These are phyloP conservation scores for Ptiloglossa arizonensis DNA, from an alignment of 1,140 invertebrate species.

Conservation along the genomic window DNA sequence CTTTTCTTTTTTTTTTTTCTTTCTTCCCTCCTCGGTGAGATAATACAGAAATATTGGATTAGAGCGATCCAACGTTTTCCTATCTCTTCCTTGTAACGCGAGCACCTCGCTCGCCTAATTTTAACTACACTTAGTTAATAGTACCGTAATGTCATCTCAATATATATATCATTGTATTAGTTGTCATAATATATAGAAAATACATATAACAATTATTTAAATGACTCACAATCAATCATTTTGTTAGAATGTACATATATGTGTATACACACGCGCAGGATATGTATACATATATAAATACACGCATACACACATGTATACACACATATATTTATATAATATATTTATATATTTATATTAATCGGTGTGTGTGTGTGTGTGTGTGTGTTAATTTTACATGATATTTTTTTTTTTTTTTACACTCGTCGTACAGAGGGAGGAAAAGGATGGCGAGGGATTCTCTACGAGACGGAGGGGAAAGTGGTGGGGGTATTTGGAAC, in stretches of 20 bases:
- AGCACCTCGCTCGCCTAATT: constrained; percentile 71
- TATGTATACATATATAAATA: constrained; percentile 55
- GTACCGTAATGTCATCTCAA: constrained; percentile 78
- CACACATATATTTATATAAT: constrained; percentile 69
- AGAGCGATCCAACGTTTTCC: constrained; percentile 67
- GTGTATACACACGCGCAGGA: constrained; percentile 20
- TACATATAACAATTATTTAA: constrained; percentile 81
- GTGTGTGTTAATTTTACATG: constrained; percentile 76
- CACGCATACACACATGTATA: constrained; percentile 57
- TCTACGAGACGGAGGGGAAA: constrained; percentile 19
- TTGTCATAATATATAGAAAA: constrained; percentile 80
- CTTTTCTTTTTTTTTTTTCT: constrained; percentile 7
- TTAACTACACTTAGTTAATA: constrained; percentile 79
- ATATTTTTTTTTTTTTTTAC: constrained; percentile 78
- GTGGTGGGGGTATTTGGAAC: background rate
- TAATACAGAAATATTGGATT: constrained; percentile 75
- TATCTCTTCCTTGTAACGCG: constrained; percentile 51
- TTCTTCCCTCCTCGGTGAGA: constrained; percentile 48
- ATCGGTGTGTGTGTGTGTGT: constrained; percentile 64
- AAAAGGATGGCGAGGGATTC: constrained; percentile 64
- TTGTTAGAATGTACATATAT: constrained; percentile 63
- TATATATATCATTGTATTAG: constrained; percentile 74
- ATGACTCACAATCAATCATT: constrained; percentile 79
- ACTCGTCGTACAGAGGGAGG: constrained; percentile 76
- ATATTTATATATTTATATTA: constrained; percentile 69